These are phyloP conservation scores for Campoletis raptor DNA, from an alignment of 2,888 invertebrate species.

Conservation along the genomic window DNA sequence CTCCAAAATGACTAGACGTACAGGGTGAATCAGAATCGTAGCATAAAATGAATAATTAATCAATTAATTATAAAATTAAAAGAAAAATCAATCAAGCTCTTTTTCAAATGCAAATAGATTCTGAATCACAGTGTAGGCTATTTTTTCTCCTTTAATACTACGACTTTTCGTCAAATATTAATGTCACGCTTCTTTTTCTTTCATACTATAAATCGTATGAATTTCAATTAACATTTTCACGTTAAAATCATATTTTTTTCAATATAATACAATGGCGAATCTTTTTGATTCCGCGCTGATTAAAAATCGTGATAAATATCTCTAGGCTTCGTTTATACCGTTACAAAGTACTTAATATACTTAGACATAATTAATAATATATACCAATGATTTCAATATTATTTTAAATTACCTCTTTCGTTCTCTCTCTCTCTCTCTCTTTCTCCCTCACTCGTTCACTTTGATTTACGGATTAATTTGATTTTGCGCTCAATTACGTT, in stretches of 20 bases:
- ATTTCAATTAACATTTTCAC: slow-evolving; percentile 29
- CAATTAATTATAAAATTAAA: not conserved
- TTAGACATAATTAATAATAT: slow-evolving; percentile 72
- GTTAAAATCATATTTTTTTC: slow-evolving; percentile 41
- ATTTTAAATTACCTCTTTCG: slow-evolving; percentile 52
- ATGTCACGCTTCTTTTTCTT: not conserved
- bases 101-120: slow-evolving; percentile 21
- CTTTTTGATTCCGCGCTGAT: slow-evolving; percentile 22
- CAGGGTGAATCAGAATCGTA: slow-evolving; percentile 53
- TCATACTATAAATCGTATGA: slow-evolving; percentile 48
- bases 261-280: slow-evolving; percentile 64
- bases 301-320: slow-evolving; percentile 71
- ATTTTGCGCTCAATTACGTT: slow-evolving; percentile 84
- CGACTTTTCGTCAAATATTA: slow-evolving; percentile 32
- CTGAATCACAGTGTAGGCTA: slow-evolving; percentile 61
- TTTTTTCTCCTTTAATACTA: slow-evolving; percentile 51
- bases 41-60: not conserved
- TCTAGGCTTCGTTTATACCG: slow-evolving; percentile 70
- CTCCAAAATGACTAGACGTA: slow-evolving; percentile 81
- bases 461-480: slow-evolving; percentile 81
- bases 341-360: slow-evolving; percentile 60
- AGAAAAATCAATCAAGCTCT: not conserved
- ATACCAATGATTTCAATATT: slow-evolving; percentile 77
- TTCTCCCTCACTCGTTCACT: slow-evolving; percentile 70
- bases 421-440: slow-evolving; percentile 58